Evolutionary conservation across 2,113 vertebrate species (phyloP).

Genomic region (Electrona antarctica): DNA sequence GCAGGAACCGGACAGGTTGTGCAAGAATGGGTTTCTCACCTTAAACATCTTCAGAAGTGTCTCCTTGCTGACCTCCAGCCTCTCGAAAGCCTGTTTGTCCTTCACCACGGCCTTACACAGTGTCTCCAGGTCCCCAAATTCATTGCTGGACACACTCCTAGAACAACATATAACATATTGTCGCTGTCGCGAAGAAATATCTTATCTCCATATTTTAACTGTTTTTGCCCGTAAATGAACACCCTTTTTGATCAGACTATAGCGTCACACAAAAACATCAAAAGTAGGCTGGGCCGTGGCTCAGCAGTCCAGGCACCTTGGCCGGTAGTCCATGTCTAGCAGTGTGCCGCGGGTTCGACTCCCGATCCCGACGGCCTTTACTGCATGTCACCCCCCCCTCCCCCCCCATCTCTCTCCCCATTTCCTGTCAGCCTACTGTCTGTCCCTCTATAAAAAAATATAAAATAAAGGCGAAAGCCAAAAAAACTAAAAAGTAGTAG

Average conservation of each 20-base stretch:
- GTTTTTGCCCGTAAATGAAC: no score
- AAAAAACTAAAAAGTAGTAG: no score
- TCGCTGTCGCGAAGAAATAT: not conserved
- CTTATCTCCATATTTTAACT: not conserved
- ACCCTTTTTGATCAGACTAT: no score
- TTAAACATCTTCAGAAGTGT: constrained; percentile 96
- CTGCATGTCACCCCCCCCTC: no score
- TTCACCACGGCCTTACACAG: constrained; percentile 94
- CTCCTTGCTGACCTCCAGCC: constrained; percentile 94
- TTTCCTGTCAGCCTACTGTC: no score
- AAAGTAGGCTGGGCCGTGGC: not conserved
- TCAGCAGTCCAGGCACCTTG: no score
- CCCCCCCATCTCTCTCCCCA: no score
- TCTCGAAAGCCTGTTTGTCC: constrained; percentile 95
- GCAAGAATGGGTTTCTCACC: constrained; percentile 71
- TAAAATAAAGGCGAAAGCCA: no score
- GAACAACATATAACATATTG: constrained; percentile 1
- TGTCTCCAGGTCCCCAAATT: constrained; percentile 89
- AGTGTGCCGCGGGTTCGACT: no score
- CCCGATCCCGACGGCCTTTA: no score
- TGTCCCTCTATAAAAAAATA: no score
- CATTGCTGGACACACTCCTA: constrained; percentile 92
- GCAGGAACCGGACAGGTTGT: not conserved
- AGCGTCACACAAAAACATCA: not conserved
- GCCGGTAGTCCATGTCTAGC: no score